Percentiles rank a stretch among this genome's conserved stretches.
These are phyloP conservation scores for Arctia plantaginis DNA, from an alignment of 2,888 invertebrate species.

Conservation along the genomic window DNA sequence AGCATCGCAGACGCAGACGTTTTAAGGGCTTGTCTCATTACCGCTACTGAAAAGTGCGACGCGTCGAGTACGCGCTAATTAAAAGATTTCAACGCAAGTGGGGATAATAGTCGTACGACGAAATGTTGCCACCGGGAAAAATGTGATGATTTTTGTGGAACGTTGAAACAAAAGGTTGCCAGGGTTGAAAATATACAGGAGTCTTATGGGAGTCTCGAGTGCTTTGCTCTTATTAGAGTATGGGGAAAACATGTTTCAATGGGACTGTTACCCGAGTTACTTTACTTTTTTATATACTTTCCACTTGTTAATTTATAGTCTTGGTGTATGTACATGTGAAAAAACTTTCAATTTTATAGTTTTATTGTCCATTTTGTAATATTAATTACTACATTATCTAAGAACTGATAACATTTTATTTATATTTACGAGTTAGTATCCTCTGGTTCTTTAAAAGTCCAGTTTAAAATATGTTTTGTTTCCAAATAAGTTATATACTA, in stretches of 20 bases:
- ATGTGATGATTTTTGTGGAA: slow-evolving; percentile 28
- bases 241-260: slow-evolving; percentile 16
- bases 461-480: neutral
- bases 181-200: slow-evolving; percentile 3
- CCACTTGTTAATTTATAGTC: neutral
- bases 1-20: slow-evolving; percentile 44
- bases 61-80: slow-evolving; percentile 66
- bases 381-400: neutral
- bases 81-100: slow-evolving; percentile 68
- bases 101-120: slow-evolving; percentile 38
- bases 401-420: neutral
- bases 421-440: neutral
- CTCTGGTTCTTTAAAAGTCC: neutral
- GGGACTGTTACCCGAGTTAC: slow-evolving; percentile 18
- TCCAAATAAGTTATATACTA: neutral
- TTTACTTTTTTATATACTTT: neutral
- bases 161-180: slow-evolving; percentile 31
- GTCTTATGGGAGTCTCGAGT: slow-evolving; percentile 19
- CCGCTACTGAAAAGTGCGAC: slow-evolving; percentile 55
- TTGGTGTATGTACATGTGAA: neutral
- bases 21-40: slow-evolving; percentile 78
- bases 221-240: slow-evolving; percentile 21
- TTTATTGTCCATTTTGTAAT: neutral
- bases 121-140: slow-evolving; percentile 39
- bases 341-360: neutral